A percentile compares a stretch with the other conserved stretches of the same genome.
These are phyloP conservation scores for Philotrypesis tridentata DNA, from an alignment of 1,140 invertebrate genomes.

Conservation along the genomic window DNA sequence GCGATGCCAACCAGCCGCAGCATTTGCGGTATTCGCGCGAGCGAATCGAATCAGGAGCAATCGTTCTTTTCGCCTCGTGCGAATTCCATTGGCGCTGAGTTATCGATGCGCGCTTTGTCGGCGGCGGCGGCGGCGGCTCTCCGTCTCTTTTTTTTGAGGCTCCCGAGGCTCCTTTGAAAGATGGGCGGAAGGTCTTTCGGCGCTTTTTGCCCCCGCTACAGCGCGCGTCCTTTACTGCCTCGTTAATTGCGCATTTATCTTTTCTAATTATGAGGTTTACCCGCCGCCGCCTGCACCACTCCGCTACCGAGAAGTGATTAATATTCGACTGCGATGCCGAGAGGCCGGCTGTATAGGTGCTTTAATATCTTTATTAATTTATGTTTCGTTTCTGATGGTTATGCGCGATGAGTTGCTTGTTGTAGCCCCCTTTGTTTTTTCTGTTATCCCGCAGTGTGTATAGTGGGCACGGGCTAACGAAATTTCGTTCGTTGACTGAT, in stretches of 20 bases:
- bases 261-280: slow-evolving; percentile 42
- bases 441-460: too few relatives aligned
- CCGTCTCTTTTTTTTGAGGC: background rate
- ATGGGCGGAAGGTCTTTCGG: background rate
- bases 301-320: slow-evolving; percentile 12
- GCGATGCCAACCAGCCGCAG: background rate
- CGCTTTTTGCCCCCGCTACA: slow-evolving; percentile 13
- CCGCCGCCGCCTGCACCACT: background rate
- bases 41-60: slow-evolving; percentile 55
- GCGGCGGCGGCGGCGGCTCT: background rate
- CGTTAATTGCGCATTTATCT: slow-evolving; percentile 48
- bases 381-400: background rate
- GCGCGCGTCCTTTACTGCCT: slow-evolving; percentile 42
- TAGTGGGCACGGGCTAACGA: too few relatives aligned
- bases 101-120: slow-evolving; percentile 20
- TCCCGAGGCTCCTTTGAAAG: background rate
- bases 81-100: slow-evolving; percentile 24
- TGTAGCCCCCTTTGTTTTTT: background rate
- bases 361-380: slow-evolving; percentile 49
- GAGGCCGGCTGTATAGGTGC: background rate
- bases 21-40: slow-evolving; percentile 18
- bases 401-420: background rate
- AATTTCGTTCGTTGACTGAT: too few relatives aligned
- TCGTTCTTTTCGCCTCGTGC: slow-evolving; percentile 41
- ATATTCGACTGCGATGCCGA: background rate